Evolutionary conservation across 37 sponge, comb jelly and placozoan genomes (phyloP).

Genomic region (Halichondria panicea): DNA sequence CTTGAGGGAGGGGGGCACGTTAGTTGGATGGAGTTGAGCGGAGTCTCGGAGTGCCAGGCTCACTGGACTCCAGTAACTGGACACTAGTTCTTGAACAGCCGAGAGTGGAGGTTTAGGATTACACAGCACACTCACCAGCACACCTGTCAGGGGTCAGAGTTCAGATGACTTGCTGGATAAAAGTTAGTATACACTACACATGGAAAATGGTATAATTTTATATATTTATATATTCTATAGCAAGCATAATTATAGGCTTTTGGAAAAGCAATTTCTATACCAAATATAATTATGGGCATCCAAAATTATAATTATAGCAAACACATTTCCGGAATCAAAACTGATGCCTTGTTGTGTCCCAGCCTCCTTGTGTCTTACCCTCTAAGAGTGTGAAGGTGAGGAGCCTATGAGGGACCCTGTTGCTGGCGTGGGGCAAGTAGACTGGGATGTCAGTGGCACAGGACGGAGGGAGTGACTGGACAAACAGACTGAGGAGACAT

Average conservation of each 20-base stretch:
- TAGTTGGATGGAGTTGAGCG: constrained; percentile 12
- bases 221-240: no score
- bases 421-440: constrained; percentile 69
- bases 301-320: no score
- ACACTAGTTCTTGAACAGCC: constrained; percentile 6
- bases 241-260: no score
- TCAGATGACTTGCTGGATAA: neutral
- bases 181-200: neutral
- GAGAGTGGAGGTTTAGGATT: constrained; percentile 49
- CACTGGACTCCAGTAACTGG: constrained; percentile 21
- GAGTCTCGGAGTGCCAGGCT: constrained; percentile 16
- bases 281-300: neutral
- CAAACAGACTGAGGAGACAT: constrained; percentile 51
- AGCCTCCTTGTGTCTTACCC: no score
- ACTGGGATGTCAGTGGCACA: constrained; percentile 61
- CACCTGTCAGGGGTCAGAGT: neutral
- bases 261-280: neutral
- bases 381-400: constrained; percentile 52
- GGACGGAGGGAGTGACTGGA: constrained; percentile 43
- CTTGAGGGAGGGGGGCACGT: constrained; percentile 16
- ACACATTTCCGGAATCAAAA: neutral
- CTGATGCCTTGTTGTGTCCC: no score
- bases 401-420: constrained; percentile 58
- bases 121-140: constrained; percentile 42
- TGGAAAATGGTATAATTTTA: no score